Conservation (phyloP, 2,888 invertebrate species). For the Linnaemya vulpina region DNA sequence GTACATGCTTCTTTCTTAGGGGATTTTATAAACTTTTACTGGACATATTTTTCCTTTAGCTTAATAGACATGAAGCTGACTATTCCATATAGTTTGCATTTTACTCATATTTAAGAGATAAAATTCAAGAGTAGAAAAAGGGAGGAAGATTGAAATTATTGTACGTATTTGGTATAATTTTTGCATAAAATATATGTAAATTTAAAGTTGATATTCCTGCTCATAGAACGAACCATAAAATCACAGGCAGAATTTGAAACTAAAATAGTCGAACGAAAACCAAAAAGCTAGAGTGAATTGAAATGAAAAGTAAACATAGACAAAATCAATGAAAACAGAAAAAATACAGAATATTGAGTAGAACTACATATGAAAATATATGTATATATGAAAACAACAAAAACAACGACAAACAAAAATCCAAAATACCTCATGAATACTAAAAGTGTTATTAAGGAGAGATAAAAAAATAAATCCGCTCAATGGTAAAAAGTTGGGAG, state of each 20-base stretch:
- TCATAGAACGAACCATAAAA: conserved; percentile 73
- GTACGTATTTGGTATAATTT: conserved; percentile 78
- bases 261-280: conserved; percentile 59
- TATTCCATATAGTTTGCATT: conserved; percentile 66
- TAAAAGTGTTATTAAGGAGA: conserved; percentile 60
- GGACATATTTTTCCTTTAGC: neutral
- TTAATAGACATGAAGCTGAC: conserved; percentile 43
- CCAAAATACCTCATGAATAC: conserved; percentile 69
- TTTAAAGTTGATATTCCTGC: conserved; percentile 53
- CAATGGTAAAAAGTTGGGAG: neutral
- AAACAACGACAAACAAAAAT: conserved; percentile 45
- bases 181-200: conserved; percentile 82
- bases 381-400: conserved; percentile 19
- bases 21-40: neutral
- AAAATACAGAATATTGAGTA: conserved; percentile 63
- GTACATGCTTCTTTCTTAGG: neutral
- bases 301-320: conserved; percentile 62
- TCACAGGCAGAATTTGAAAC: conserved; percentile 64
- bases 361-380: neutral
- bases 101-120: conserved; percentile 30
- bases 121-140: neutral
- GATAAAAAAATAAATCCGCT: conserved; percentile 55
- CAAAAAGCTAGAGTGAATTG: conserved; percentile 76
- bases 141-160: conserved; percentile 32
- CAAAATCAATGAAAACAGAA: conserved; percentile 46